Conservation (phyloP, 2,113 vertebrate species). For the Hemiscyllium ocellatum region DNA sequence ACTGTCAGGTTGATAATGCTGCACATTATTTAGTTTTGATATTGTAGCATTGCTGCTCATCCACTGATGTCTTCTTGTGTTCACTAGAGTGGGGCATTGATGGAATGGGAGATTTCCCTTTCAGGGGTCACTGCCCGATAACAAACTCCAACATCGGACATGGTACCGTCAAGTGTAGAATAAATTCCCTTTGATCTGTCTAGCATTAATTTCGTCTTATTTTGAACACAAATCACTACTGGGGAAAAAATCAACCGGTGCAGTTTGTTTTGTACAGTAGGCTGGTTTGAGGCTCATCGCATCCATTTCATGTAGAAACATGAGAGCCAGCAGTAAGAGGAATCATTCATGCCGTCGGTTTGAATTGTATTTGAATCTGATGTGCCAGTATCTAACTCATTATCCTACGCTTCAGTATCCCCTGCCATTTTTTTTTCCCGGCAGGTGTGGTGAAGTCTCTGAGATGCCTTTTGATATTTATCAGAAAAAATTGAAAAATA, state of each 20-base stretch:
- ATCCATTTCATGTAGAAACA: neutral
- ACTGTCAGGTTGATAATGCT: neutral
- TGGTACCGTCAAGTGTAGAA: neutral
- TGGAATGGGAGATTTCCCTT: neutral
- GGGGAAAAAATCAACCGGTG: neutral
- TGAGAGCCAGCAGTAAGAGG: neutral
- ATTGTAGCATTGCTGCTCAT: neutral
- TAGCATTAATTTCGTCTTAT: neutral
- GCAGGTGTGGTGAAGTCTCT: neutral
- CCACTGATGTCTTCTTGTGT: neutral
- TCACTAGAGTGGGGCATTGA: neutral
- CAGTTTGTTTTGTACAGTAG: neutral
- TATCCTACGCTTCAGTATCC: neutral
- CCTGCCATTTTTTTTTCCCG: neutral
- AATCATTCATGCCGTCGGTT: neutral
- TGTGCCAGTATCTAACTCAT: neutral
- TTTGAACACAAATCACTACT: neutral
- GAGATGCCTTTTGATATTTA: neutral
- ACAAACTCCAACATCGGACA: neutral
- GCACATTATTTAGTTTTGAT: neutral
- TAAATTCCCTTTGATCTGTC: neutral
- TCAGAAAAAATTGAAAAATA: neutral
- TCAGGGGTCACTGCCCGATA: neutral
- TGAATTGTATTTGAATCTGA: neutral
- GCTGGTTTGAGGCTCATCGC: neutral